Evolutionary conservation across 30 jellyfish, hydroid and myxozoan species (phyloP).

Genomic region (Rhopilema esculentum): DNA sequence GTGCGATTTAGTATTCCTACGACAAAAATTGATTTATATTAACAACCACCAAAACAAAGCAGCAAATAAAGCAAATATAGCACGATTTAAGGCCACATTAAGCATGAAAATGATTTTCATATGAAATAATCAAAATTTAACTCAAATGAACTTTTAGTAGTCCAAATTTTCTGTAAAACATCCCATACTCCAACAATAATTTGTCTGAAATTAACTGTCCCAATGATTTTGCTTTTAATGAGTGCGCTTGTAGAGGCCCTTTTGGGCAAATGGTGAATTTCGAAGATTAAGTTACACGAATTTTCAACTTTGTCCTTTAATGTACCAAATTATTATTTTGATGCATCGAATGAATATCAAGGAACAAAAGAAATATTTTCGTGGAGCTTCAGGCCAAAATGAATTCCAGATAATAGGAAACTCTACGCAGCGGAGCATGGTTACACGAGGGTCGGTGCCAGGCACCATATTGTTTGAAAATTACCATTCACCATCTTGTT

Average conservation of each 20-base stretch:
- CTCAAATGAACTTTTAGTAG: background rate
- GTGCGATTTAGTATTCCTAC: slow-evolving; percentile 28
- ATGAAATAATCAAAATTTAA: background rate
- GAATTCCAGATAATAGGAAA: slow-evolving; percentile 13
- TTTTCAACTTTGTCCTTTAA: no score
- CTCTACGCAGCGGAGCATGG: background rate
- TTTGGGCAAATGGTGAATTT: no score
- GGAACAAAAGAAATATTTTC: no score
- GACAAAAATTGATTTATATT: background rate
- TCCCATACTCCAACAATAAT: no score
- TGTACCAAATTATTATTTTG: no score
- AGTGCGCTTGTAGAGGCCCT: no score
- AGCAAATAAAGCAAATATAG: background rate
- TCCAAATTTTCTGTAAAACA: no score
- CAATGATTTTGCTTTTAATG: no score
- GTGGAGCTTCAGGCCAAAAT: background rate
- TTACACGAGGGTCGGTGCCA: slow-evolving; percentile 34
- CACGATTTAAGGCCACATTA: slow-evolving; percentile 19
- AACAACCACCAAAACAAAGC: background rate
- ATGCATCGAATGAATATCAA: no score
- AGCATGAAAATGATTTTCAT: background rate
- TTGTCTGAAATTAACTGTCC: no score
- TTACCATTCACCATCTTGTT: slow-evolving; percentile 12
- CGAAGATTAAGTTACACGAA: no score
- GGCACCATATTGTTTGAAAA: slow-evolving; percentile 2